Base-by-base conservation (phyloP, 2,888 invertebrate genomes). In the Lymantria dispar region DNA sequence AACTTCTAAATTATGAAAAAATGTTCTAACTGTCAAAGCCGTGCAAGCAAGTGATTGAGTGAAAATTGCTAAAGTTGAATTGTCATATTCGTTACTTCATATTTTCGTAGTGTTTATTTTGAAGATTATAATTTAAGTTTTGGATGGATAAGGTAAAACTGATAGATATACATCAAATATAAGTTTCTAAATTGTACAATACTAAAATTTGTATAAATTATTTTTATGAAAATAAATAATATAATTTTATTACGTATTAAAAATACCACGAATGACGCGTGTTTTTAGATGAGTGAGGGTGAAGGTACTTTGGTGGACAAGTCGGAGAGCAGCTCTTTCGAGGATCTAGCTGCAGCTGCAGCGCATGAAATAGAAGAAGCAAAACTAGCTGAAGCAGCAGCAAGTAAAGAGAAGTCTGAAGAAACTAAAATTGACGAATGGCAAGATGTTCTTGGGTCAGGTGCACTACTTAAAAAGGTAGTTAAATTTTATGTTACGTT, bases 381-480 rank as follows among this genome's bases (percentile, higher is more conserved):
- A 0, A 87, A 89, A 56, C 72, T 87, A 7, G 85, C 88, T 0
- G 90, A 85, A 52, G 90, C 84, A 41, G 87, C 83, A 10, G 83
- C 83, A 11, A 63, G 77, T 2, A 83, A 78, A 50, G 80, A 83
- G 30, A 84, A 78, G 54, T 60, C 77, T 36, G 60, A 69, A 36
- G 83, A 83, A 45, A 67, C 70, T 37, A 78, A 80, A 69, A 62
- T 71, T 49, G 84, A 94, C 15, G 94, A 94, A 62, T 95, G 95
- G 92, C 91, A 95, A 62, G 97, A 97, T 83, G 92, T 97, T 48
- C 88, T 97, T 50, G 96, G 96, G 11, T 96, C 95, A 84, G 95
- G 95, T 29, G 94, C 95, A 54, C 80, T 97, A 33, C 81, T 92
- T 37, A 94, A 94, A 78, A 93, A 92, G 85, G 92, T 90, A 54